These are phyloP conservation scores for Dicranocentrus wangi DNA, from an alignment of 2,888 invertebrate genomes.

Conservation along the genomic window DNA sequence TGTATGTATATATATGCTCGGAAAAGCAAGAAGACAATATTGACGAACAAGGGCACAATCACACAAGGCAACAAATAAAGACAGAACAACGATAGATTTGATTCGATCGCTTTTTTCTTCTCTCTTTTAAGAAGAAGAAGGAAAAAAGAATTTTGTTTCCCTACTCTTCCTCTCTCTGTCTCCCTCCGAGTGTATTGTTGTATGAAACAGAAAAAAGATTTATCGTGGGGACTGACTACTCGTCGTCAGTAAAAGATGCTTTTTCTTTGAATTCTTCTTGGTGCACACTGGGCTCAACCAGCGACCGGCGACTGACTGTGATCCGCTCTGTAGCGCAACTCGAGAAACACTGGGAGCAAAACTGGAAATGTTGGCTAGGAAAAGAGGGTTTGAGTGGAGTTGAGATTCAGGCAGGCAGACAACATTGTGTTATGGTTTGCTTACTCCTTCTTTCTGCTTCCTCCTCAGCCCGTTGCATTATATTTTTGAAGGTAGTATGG, in stretches of 20 bases:
- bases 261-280: no score
- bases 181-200: conserved; percentile 7
- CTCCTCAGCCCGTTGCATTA: no score
- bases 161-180: background rate
- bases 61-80: conserved; percentile 13
- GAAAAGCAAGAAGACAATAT: conserved; percentile 17
- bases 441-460: conserved; percentile 5
- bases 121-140: no score
- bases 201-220: conserved; percentile 23
- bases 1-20: background rate
- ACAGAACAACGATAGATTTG: background rate
- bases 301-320: background rate
- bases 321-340: conserved; percentile 63
- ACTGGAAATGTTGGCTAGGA: conserved; percentile 54
- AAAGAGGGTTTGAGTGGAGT: no score
- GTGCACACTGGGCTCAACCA: no score
- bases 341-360: conserved; percentile 61
- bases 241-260: no score
- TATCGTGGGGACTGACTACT: conserved; percentile 5
- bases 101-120: background rate
- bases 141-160: no score
- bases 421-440: conserved; percentile 45
- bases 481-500: no score
- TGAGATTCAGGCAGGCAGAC: conserved; percentile 42
- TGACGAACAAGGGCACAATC: conserved; percentile 26